Conservation (phyloP, 2,113 vertebrate genomes). For the Saimiri boliviensis region DNA sequence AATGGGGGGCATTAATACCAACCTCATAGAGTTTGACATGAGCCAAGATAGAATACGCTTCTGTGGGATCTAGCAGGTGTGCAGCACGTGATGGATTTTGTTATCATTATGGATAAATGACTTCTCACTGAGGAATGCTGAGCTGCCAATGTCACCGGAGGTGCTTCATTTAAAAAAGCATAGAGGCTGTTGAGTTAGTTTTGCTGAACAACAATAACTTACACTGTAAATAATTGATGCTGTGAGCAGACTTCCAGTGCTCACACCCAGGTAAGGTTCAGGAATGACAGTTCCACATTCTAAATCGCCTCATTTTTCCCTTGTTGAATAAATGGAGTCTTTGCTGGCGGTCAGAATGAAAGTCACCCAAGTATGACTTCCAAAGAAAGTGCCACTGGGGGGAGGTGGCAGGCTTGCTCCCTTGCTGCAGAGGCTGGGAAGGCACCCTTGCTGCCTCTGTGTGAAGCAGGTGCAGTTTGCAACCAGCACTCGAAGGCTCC, state of each 20-base stretch:
- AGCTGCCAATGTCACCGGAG: not conserved
- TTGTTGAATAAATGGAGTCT: constrained; percentile 34
- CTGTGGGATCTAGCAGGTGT: not conserved
- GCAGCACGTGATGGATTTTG: not conserved
- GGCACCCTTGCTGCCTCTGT: not conserved
- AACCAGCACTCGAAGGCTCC: not conserved
- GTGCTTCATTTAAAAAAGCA: constrained; percentile 46
- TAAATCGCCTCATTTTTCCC: constrained; percentile 40
- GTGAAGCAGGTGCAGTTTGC: too few relatives aligned
- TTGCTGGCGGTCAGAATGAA: constrained; percentile 9
- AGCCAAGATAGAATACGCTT: not conserved
- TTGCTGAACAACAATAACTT: not conserved
- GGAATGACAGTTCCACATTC: not conserved
- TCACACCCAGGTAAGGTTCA: constrained; percentile 28
- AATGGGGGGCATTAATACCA: not conserved
- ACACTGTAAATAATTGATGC: constrained; percentile 40
- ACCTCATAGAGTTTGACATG: not conserved
- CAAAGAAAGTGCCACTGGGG: not conserved
- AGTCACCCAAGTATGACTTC: not conserved
- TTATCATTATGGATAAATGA: not conserved
- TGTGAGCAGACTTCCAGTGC: not conserved
- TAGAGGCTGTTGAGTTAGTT: not conserved
- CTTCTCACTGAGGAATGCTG: not conserved
- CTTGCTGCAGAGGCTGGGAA: too few relatives aligned
- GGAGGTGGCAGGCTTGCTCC: not conserved